A percentile compares a stretch with the other conserved stretches of the same genome.
Evolutionary conservation across 2,888 invertebrate species (phyloP).

Genomic region (Harmothoe impar): DNA sequence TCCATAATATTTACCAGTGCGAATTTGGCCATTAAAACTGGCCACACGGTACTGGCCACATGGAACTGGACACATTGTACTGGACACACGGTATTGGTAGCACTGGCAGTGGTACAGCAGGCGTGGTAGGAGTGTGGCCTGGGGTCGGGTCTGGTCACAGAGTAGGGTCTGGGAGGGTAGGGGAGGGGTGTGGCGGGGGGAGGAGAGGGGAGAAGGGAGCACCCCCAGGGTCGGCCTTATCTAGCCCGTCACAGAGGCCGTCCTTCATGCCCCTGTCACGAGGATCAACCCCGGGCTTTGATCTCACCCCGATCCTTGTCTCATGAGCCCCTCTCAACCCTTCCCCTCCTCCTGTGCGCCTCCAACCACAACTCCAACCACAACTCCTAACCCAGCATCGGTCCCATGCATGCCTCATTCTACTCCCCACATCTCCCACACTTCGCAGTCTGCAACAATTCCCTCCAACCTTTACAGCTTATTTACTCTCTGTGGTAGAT

Average conservation of each 20-base stretch:
- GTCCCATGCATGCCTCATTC: no score
- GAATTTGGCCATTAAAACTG: no score
- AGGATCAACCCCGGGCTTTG: not conserved
- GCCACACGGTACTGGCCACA: no score
- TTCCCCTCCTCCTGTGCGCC: not conserved
- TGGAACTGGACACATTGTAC: no score
- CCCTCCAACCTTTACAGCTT: no score
- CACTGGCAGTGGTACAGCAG: no score
- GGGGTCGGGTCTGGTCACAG: not conserved
- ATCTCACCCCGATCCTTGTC: conserved; percentile 18
- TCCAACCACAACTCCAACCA: not conserved
- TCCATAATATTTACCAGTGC: no score
- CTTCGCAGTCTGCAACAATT: no score
- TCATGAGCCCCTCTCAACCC: not conserved
- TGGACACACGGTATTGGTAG: no score
- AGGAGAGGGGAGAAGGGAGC: not conserved
- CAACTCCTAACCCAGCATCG: no score
- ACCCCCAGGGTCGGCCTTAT: conserved; percentile 26
- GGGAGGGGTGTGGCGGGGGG: not conserved
- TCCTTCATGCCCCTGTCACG: conserved; percentile 29
- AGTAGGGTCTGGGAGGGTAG: not conserved
- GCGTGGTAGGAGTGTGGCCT: no score
- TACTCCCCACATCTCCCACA: no score
- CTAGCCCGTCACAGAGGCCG: not conserved
- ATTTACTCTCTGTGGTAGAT: not conserved